Base-by-base conservation (phyloP, 2,888 invertebrate genomes). In the Chloroclysta siterata region DNA sequence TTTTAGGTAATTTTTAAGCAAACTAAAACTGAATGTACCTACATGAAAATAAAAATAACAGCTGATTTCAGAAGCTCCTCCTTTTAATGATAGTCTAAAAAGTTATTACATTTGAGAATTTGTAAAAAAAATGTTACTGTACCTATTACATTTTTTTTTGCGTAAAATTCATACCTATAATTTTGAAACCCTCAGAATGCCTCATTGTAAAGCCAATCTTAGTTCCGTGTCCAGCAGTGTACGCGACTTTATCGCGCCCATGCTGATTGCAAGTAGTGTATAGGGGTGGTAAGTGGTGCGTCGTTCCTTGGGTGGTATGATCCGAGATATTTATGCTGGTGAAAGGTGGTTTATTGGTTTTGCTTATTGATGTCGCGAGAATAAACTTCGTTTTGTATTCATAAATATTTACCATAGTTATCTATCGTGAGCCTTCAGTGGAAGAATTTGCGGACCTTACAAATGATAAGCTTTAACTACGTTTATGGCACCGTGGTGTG, bases 171-270 rank as follows among this genome's bases (percentile, higher is more conserved):
- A 3, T 22, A 22, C 3, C 3, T 2, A 22, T 22, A 22, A 22
- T 22, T 22, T 22, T 22, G 1, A n/a, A 3, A 22, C 22, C 22
- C 3, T 2, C 36, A 39, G 11, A 3, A 8, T 39, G 5, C 41
- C 46, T 33, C 15, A 39, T 48, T 41, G n/a, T 36, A 28, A 41
- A n/a, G 5, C 5, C 36, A 10, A 5, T 33, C 39, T 22, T 14
- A 56, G 14, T 48, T 56, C 22, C n/a, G n/a, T 68, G 72, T 67
- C 69, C 60, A 42, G 63, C 71, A 76, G 63, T 74, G 67, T 76
- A 79, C 75, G 72, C 72, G 66, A 73, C 73, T 72, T 72, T 71
- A 68, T 71, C 66, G 57, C 53, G 22, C 22, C 22, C 22, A 44
- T 50, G 56, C 51, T 65, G 65, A 70, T 70, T 65, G 70, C 57